Evolutionary conservation across 1,140 invertebrate genomes (phyloP).

Genomic region (Berghia stephanieae): DNA sequence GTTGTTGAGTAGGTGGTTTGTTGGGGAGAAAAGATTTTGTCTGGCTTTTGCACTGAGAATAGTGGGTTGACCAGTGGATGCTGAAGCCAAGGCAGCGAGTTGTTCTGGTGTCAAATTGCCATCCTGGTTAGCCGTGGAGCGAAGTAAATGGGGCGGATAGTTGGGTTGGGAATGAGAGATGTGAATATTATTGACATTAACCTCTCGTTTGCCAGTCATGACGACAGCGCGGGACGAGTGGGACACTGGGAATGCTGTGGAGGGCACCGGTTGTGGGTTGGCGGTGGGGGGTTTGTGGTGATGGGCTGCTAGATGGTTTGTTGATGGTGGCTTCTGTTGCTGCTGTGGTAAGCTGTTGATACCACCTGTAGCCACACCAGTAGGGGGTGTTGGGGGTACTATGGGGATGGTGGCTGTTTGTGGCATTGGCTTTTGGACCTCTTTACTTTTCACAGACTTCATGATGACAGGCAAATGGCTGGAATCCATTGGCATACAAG

Average conservation of each 20-base stretch:
- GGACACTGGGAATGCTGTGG: constrained; percentile 18
- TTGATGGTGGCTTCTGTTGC: constrained; percentile 71
- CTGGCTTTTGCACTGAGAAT: constrained; percentile 33
- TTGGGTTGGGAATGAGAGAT: constrained; percentile 46
- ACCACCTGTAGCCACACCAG: constrained; percentile 73
- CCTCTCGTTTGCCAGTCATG: constrained; percentile 40
- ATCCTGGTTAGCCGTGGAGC: constrained; percentile 10
- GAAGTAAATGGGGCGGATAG: constrained; percentile 25
- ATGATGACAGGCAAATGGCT: constrained; percentile 91
- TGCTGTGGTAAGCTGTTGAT: constrained; percentile 84
- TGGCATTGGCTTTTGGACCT: constrained; percentile 88
- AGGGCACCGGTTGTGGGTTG: constrained; percentile 71
- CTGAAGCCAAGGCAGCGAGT: background rate
- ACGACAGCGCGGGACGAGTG: constrained; percentile 4
- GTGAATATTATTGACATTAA: constrained; percentile 60
- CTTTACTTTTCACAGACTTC: constrained; percentile 91
- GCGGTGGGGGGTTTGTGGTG: constrained; percentile 94
- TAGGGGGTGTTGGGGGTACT: constrained; percentile 70
- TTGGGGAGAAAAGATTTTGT: constrained; percentile 22
- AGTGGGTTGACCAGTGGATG: constrained; percentile 27
- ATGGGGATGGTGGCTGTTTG: constrained; percentile 92
- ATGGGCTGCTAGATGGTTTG: too few relatives aligned
- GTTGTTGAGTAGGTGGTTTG: too few relatives aligned
- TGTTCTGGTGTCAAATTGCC: constrained; percentile 44
- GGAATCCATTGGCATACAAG: constrained; percentile 63